A percentile compares a stretch with the other conserved stretches of the same genome.
phyloP scores from a whole-genome alignment of 2,113 vertebrate species.

The Canis aureus region DNA sequence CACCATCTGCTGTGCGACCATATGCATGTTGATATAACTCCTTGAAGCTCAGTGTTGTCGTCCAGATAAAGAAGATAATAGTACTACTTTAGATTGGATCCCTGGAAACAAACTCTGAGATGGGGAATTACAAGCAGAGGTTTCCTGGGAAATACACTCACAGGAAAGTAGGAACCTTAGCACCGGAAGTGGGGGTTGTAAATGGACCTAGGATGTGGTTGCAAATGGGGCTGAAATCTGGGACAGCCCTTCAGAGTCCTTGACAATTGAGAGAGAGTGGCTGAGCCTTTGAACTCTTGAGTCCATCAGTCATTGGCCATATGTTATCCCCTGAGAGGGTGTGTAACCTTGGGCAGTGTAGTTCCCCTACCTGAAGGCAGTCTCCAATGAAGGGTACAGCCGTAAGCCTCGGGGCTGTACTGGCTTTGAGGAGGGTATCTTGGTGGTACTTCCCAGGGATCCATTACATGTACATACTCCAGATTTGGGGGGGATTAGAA shows the following conservation, averaged over 20 bases:
- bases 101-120: conserved; percentile 14
- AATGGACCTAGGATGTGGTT: background rate
- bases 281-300: background rate
- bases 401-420: background rate
- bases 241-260: background rate
- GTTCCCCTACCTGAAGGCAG: background rate
- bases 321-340: accelerated
- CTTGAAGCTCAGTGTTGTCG: background rate
- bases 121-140: background rate
- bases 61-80: background rate
- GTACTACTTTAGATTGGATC: background rate
- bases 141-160: background rate
- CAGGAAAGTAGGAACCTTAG: background rate
- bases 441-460: background rate
- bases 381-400: background rate
- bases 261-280: background rate
- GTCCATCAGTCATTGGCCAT: background rate
- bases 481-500: background rate
- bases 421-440: background rate
- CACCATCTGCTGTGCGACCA: background rate
- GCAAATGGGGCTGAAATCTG: background rate
- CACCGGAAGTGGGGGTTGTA: background rate
- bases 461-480: background rate
- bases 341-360: background rate
- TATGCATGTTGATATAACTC: background rate